Evolutionary conservation across 2,888 invertebrate genomes (phyloP).

Genomic region (Junonia oenone): DNA sequence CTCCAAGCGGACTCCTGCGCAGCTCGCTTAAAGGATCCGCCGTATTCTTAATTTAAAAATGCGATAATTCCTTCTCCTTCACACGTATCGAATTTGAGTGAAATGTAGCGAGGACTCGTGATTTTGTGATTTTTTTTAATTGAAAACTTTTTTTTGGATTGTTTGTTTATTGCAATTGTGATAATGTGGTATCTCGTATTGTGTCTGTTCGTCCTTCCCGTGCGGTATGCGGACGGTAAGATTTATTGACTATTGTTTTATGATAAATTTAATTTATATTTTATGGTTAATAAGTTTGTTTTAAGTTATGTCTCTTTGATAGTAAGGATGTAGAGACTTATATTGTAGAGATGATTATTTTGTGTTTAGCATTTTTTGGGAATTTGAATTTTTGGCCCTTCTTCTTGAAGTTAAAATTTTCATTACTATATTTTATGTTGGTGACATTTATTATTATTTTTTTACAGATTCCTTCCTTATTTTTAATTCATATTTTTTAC

Average conservation of each 20-base stretch:
- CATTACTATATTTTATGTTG: too few species aligned
- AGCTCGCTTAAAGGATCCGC: slow-evolving; percentile 30
- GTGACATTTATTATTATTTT: too few species aligned
- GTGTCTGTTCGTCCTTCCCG: slow-evolving; percentile 30
- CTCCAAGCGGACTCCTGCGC: slow-evolving; percentile 53
- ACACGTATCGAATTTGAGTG: slow-evolving; percentile 28
- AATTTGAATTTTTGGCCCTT: too few species aligned
- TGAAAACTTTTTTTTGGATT: slow-evolving; percentile 2
- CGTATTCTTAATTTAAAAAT: slow-evolving; percentile 17
- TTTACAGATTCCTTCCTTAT: too few species aligned
- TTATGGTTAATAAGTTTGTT: not conserved
- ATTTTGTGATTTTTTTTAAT: slow-evolving; percentile 11
- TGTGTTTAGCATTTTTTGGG: too few species aligned
- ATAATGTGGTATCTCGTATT: slow-evolving; percentile 39
- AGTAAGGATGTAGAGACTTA: too few species aligned
- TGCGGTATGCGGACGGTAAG: slow-evolving; percentile 38
- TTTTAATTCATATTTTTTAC: too few species aligned
- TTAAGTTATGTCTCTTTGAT: too few species aligned
- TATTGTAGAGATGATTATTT: too few species aligned
- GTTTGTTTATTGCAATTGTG: slow-evolving; percentile 30
- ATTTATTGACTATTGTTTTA: slow-evolving; percentile 5
- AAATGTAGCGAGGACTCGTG: slow-evolving; percentile 33
- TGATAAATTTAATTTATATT: not conserved
- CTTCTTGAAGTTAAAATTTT: too few species aligned
- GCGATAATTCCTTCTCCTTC: slow-evolving; percentile 23